Percentiles rank a stretch among this genome's conserved stretches.
Evolutionary conservation across 2,113 vertebrate genomes (phyloP).

Genomic region (Thymallus thymallus): DNA sequence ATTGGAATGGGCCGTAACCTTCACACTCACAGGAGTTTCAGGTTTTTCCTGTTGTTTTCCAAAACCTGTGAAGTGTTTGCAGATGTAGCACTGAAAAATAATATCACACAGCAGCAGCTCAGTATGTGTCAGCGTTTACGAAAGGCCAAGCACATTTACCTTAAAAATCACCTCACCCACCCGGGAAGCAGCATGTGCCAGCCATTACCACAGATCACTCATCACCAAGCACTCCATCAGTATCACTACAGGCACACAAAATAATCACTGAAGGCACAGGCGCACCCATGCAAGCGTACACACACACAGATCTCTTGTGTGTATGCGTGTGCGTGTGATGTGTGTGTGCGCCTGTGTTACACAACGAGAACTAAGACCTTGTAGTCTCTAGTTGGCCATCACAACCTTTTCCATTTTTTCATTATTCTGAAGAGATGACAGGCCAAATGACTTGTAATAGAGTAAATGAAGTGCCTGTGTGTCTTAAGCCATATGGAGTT

Average conservation of each 20-base stretch:
- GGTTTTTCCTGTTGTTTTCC: slow-evolving; percentile 4
- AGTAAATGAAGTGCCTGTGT: no score
- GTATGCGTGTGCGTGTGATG: no score
- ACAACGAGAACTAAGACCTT: slow-evolving; percentile 21
- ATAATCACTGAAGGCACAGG: neutral
- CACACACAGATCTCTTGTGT: neutral
- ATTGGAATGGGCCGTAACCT: neutral
- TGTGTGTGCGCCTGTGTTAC: neutral
- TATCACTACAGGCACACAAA: neutral
- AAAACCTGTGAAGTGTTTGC: neutral
- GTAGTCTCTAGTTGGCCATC: slow-evolving; percentile 13
- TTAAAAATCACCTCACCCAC: neutral
- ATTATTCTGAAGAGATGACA: slow-evolving; percentile 56
- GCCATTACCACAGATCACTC: neutral
- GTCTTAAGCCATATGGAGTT: slow-evolving; percentile 23
- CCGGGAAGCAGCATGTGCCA: neutral
- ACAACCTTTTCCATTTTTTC: slow-evolving; percentile 34
- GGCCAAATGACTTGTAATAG: no score
- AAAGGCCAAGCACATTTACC: neutral
- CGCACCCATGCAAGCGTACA: neutral
- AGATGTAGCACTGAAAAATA: no score
- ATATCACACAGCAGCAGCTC: neutral
- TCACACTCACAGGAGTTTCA: neutral
- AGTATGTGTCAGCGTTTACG: neutral
- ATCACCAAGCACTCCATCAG: neutral